These are phyloP conservation scores for Aphelinus certus DNA, from an alignment of 1,140 invertebrate genomes.

Conservation along the genomic window DNA sequence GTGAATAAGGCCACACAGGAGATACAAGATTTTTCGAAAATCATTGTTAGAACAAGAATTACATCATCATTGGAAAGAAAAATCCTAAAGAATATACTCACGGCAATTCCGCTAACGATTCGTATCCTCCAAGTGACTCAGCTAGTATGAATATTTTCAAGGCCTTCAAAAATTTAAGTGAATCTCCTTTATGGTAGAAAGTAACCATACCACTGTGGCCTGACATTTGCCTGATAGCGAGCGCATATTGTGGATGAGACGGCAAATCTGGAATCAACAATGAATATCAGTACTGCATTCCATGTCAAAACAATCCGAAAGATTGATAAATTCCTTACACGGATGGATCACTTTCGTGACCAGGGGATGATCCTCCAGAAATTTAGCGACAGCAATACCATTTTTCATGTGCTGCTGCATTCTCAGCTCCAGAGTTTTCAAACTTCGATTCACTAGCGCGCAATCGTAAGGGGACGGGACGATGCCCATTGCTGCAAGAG, in stretches of 20 bases:
- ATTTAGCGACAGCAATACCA: slow-evolving; percentile 80
- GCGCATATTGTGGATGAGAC: slow-evolving; percentile 91
- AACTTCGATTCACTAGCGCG: slow-evolving; percentile 89
- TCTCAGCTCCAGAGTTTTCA: slow-evolving; percentile 92
- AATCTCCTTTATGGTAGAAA: slow-evolving; percentile 87
- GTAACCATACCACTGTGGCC: slow-evolving; percentile 94
- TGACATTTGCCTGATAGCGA: slow-evolving; percentile 84
- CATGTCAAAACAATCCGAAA: neutral
- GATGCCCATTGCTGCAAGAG: slow-evolving; percentile 79
- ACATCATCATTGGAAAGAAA: slow-evolving; percentile 3
- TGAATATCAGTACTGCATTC: neutral
- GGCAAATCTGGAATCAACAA: slow-evolving; percentile 72
- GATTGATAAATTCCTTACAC: slow-evolving; percentile 64
- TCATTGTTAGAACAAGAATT: too few relatives aligned
- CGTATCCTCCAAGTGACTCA: slow-evolving; percentile 95
- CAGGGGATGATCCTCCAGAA: slow-evolving; percentile 78
- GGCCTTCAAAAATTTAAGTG: slow-evolving; percentile 79
- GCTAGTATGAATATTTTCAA: slow-evolving; percentile 90
- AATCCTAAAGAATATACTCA: slow-evolving; percentile 65
- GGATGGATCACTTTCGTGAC: slow-evolving; percentile 89
- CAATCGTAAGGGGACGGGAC: slow-evolving; percentile 98
- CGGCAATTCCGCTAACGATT: slow-evolving; percentile 89
- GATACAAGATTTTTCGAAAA: too few relatives aligned
- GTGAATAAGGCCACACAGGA: too few relatives aligned
- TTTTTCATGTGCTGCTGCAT: slow-evolving; percentile 91